Evolutionary conservation across 2,797 vertebrate species (phyloP), one percentile per base, ranked within the genome.

Genomic region (Muraenolepis orangiensis): DNA sequence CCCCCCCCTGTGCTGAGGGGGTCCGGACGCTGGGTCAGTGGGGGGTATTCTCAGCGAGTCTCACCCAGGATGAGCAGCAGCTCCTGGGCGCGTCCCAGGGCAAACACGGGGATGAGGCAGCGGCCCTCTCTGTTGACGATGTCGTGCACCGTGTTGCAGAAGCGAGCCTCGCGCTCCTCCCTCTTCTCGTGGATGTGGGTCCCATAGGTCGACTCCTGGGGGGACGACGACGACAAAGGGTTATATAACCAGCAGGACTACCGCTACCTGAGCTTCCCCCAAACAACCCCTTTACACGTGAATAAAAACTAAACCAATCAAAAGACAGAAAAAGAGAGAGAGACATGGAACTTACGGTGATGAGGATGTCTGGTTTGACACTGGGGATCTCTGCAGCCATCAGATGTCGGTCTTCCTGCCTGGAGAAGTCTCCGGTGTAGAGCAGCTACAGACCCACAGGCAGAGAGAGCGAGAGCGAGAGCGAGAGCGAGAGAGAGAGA

Each of bases 351-450:
- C 89, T 90, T 76, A 93, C 93, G 0, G 91, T 94, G 79, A 99
- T 98, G 69, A 99, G 95, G 88, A 99, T 98, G 85, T 99, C 97
- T 0, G 97, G 97, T 85, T 98, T 98, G 81, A 99, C 96, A 26
- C 96, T 98, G 31, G 96, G 97, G 85, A 99, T 99, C 90, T 98
- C 96, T 34, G 97, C 96, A 70, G 96, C 97, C 96, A 98, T 98
- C 85, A 98, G 91, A 78, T 99, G 97, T 79, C 97, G 88, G 82
- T 99, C 96, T 88, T 98, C 97, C 85, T 98, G 96, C 73, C 97
- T 95, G 66, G 96, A 99, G 91, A 98, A 98, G 82, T 98, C 97
- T 42, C 97, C 97, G 5, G 97, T 98, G 76, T 98, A 99, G 78
- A 98, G 85, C 78, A 98, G 85, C 97, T 98, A 64, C 67, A 75